These are phyloP conservation scores for Rousettus leschenaultii DNA, from an alignment of 2,113 vertebrate species.

Conservation along the genomic window DNA sequence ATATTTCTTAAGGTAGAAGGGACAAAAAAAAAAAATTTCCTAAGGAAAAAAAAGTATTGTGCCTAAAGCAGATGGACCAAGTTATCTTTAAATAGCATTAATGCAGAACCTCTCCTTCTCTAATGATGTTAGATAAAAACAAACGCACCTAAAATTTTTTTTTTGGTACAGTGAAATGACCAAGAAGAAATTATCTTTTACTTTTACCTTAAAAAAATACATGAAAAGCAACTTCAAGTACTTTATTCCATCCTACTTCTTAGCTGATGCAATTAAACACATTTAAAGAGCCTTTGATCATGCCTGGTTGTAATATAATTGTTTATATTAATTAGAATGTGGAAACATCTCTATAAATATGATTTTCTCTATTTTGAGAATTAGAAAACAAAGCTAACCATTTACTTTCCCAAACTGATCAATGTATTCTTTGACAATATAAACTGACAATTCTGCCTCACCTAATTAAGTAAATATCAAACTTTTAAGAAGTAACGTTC, in stretches of 20 bases:
- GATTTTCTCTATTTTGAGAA: conserved; percentile 15
- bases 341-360: not conserved
- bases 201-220: not conserved
- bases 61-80: not conserved
- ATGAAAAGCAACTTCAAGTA: not conserved
- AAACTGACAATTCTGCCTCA: not conserved
- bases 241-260: not conserved
- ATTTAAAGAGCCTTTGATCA: not conserved
- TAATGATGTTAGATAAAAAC: not conserved
- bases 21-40: not conserved
- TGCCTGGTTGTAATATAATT: not conserved
- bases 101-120: not conserved
- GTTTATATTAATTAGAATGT: not conserved
- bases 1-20: not conserved
- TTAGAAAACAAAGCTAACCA: conserved; percentile 35
- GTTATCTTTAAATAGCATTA: conserved; percentile 3
- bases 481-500: conserved; percentile 35
- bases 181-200: not conserved
- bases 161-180: not conserved
- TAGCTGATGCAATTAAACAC: not conserved
- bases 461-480: conserved; percentile 7
- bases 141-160: not conserved
- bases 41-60: not conserved
- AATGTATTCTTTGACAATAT: conserved; percentile 4
- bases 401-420: not conserved